These are phyloP conservation scores for Pelvicachromis taeniatus DNA, from an alignment of 2,113 vertebrate species.

Conservation along the genomic window DNA sequence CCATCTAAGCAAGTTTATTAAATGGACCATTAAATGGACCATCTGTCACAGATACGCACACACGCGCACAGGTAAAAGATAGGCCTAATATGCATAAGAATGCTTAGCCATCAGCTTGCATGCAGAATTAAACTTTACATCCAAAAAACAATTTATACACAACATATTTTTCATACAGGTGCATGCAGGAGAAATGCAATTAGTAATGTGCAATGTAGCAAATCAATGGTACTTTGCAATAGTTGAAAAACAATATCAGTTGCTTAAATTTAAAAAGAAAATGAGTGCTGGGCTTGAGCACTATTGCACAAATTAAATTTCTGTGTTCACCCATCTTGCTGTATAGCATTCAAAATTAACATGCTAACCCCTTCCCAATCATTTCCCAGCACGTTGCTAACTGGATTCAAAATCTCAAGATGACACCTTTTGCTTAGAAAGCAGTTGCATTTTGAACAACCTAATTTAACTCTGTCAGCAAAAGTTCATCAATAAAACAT, in stretches of 20 bases:
- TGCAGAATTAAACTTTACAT: background rate
- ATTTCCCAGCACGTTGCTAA: background rate
- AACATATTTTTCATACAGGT: background rate
- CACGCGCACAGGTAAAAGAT: background rate
- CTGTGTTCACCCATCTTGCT: background rate
- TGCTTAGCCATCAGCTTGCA: background rate
- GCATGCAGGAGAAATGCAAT: background rate
- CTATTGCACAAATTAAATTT: background rate
- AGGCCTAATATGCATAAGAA: background rate
- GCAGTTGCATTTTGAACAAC: background rate
- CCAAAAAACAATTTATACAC: background rate
- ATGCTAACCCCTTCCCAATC: background rate
- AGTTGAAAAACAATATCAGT: background rate
- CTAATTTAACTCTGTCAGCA: background rate
- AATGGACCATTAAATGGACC: conserved; percentile 46
- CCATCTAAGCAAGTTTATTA: conserved; percentile 35
- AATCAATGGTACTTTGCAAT: background rate
- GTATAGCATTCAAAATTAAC: background rate
- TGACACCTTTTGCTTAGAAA: background rate
- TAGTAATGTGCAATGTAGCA: background rate
- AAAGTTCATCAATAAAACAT: background rate
- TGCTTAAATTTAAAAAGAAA: background rate
- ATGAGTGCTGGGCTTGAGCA: background rate
- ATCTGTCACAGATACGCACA: conserved; percentile 34
- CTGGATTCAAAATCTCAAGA: background rate